Evolutionary conservation across 2,888 invertebrate genomes (phyloP).

Genomic region (Cosmopolites sordidus): DNA sequence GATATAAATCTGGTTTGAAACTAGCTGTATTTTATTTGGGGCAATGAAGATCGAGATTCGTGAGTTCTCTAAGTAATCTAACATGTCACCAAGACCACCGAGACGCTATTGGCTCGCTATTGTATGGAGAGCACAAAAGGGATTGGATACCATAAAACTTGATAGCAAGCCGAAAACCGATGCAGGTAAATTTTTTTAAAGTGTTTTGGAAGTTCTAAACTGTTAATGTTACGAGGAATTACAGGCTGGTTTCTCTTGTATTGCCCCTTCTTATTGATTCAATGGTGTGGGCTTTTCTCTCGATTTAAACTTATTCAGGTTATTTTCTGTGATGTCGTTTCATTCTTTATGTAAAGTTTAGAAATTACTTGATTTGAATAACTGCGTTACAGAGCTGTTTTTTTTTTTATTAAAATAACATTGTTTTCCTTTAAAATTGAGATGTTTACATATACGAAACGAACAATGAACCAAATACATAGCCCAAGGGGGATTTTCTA

Average conservation of each 20-base stretch:
- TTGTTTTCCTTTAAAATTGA: too few relatives aligned
- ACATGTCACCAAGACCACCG: slow-evolving; percentile 34
- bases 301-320: too few relatives aligned
- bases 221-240: slow-evolving; percentile 15
- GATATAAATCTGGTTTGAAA: slow-evolving; percentile 39
- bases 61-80: slow-evolving; percentile 34
- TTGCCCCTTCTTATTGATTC: slow-evolving; percentile 1
- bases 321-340: too few relatives aligned
- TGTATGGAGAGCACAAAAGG: slow-evolving; percentile 33
- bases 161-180: slow-evolving; percentile 28
- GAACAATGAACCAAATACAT: too few relatives aligned
- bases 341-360: too few relatives aligned
- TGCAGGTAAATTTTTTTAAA: slow-evolving; percentile 12
- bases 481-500: too few relatives aligned
- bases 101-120: slow-evolving; percentile 33
- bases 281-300: too few relatives aligned
- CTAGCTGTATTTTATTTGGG: slow-evolving; percentile 34
- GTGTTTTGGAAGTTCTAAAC: slow-evolving; percentile 11
- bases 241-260: slow-evolving; percentile 8
- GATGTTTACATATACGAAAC: too few relatives aligned
- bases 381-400: too few relatives aligned
- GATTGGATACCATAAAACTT: slow-evolving; percentile 36
- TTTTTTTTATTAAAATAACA: too few relatives aligned
- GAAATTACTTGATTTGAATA: too few relatives aligned
- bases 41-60: slow-evolving; percentile 35